Evolutionary conservation across 2,113 vertebrate genomes (phyloP).

Genomic region (Bujurquina vittata): DNA sequence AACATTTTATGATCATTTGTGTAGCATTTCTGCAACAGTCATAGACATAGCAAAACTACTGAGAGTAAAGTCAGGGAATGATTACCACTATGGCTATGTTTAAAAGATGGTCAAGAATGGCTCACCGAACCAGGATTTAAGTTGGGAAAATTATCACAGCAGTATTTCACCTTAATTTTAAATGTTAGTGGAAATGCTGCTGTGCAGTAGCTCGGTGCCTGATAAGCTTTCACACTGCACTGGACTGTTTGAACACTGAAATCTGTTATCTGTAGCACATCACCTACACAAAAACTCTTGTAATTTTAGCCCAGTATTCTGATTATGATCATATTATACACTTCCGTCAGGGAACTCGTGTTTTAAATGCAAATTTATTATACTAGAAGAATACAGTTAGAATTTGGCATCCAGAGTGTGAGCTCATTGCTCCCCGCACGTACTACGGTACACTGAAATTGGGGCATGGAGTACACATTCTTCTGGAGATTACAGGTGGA

Average conservation of each 20-base stretch:
- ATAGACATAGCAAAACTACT: not conserved
- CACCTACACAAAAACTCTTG: not conserved
- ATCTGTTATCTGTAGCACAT: not conserved
- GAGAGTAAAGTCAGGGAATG: not conserved
- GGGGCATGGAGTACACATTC: not conserved
- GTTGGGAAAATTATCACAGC: not conserved
- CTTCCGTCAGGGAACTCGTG: too few relatives aligned
- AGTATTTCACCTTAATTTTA: not conserved
- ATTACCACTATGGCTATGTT: not conserved
- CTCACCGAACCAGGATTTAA: not conserved
- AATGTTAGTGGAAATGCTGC: not conserved
- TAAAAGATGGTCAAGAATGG: not conserved
- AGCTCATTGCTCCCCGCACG: not conserved
- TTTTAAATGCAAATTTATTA: too few relatives aligned
- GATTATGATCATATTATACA: too few relatives aligned
- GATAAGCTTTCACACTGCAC: not conserved
- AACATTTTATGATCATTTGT: not conserved
- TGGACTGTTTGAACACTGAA: not conserved
- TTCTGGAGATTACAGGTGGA: not conserved
- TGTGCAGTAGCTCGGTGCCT: not conserved
- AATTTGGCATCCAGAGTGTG: not conserved
- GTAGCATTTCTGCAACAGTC: not conserved
- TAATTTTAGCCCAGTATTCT: too few relatives aligned
- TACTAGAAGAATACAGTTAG: too few relatives aligned
- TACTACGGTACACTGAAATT: not conserved